These are phyloP conservation scores for Pheosia gnoma DNA, from an alignment of 2,888 invertebrate genomes.

Conservation along the genomic window DNA sequence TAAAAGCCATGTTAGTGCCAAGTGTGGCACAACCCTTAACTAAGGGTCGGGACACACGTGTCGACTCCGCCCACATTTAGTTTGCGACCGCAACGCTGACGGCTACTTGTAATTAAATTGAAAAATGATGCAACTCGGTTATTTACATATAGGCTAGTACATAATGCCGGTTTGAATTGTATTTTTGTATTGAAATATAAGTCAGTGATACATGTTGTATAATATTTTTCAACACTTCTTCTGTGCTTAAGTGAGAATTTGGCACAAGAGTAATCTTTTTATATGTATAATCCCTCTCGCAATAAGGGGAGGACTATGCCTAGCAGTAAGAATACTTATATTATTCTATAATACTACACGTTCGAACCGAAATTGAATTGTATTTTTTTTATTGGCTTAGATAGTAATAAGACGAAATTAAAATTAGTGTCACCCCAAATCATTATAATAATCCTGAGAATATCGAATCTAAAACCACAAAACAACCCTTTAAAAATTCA, in stretches of 20 bases:
- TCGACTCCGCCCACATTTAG: conserved; percentile 70
- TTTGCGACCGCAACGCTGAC: conserved; percentile 53
- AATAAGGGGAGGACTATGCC: too few relatives aligned
- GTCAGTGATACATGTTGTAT: not conserved
- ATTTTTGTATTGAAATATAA: not conserved
- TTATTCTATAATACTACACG: too few relatives aligned
- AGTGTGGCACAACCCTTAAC: conserved; percentile 72
- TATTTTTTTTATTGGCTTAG: too few relatives aligned
- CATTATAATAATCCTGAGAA: too few relatives aligned
- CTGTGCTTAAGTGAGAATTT: too few relatives aligned
- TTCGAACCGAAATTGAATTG: too few relatives aligned
- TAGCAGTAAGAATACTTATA: too few relatives aligned
- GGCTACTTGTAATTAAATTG: conserved; percentile 20
- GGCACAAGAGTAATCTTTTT: too few relatives aligned
- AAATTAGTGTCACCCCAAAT: too few relatives aligned
- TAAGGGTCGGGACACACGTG: conserved; percentile 74
- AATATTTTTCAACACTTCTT: too few relatives aligned
- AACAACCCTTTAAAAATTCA: conserved; percentile 65
- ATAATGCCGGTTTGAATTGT: not conserved
- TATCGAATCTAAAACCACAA: conserved; percentile 40
- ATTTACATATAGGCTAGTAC: conserved; percentile 15
- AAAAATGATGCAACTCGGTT: conserved; percentile 32
- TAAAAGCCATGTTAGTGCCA: conserved; percentile 69
- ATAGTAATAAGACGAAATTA: too few relatives aligned
- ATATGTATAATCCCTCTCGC: too few relatives aligned